Percentiles rank a stretch among this genome's conserved stretches.
Evolutionary conservation across 1,140 invertebrate genomes (phyloP).

Genomic region (Phthorimaea operculella): DNA sequence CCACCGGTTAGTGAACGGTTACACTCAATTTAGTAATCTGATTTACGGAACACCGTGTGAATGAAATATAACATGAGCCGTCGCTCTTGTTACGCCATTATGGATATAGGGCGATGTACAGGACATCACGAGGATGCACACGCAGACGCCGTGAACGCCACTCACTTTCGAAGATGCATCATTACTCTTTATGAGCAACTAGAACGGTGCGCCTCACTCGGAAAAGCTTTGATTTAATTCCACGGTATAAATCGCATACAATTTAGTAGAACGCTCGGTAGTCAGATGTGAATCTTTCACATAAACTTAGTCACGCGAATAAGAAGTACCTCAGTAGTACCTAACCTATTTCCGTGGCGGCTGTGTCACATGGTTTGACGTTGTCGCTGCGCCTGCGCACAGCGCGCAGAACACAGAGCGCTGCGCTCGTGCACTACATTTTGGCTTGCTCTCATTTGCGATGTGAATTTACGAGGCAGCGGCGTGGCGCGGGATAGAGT

Average conservation of each 20-base stretch:
- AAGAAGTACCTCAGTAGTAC: no score
- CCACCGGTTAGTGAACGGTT: slow-evolving; percentile 38
- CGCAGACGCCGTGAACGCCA: no score
- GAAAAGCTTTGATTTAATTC: no score
- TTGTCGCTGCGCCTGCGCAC: neutral
- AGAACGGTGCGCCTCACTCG: no score
- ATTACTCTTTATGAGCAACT: no score
- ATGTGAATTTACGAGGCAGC: slow-evolving; percentile 29
- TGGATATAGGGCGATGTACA: neutral
- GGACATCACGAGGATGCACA: neutral
- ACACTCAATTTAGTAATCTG: slow-evolving; percentile 47
- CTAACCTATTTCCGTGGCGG: neutral
- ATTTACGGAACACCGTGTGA: slow-evolving; percentile 32
- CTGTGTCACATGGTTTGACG: slow-evolving; percentile 1
- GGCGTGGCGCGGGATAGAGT: slow-evolving; percentile 30
- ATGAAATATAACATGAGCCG: slow-evolving; percentile 25
- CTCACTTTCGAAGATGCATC: no score
- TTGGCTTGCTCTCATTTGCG: slow-evolving; percentile 29
- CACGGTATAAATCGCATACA: no score
- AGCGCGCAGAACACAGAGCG: neutral
- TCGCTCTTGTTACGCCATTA: slow-evolving; percentile 8
- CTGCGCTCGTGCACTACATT: slow-evolving; percentile 15
- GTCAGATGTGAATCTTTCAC: no score
- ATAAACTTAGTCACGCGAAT: no score
- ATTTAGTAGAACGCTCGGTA: no score